Base-by-base conservation (phyloP, 2,888 invertebrate species). In the Mellilla xanthometata region DNA sequence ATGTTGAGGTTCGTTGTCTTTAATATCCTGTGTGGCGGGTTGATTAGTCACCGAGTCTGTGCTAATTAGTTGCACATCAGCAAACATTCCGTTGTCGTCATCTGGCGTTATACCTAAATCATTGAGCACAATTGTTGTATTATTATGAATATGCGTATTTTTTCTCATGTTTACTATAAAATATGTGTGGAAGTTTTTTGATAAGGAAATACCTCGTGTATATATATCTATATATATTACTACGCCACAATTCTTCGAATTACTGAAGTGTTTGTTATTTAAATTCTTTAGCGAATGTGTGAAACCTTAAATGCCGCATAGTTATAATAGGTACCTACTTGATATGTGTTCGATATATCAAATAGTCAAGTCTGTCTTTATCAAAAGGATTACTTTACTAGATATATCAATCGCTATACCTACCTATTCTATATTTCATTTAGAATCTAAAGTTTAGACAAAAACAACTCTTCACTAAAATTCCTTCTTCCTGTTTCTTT, bases 1-100 rank as follows among this genome's bases (percentile, higher is more conserved):
- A n/a, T 11, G 2, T 8, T 7, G 3, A 15, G 32, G 49, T 51
- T 51, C 49, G 45, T 45, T 41, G 49, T 15, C 34, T 42, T 22
- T 23, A 28, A 11, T 40, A 44, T 49, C 38, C 33, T 27, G 32
- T 40, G 35, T 32, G 46, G 40, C 46, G 40, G 26, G 9, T 30
- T 32, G 33, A n/a, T 33, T 39, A 34, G 4, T 39, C 39, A 39
- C 23, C 27, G n/a, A n/a, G 11, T 24, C n/a, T 24, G 13, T 12
- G n/a, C 24, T 45, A 29, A 34, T 39, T 45, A 45, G 12, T 31
- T 29, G 2, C 3, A 11, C 22, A 9, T 9, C 30, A 23, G 27
- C 30, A 46, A 35, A 31, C n/a, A 32, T 35, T 27, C 33, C 32
- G 5, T 8, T 32, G 36, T 33, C 12, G 28, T 39, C 30, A 34